phyloP scores from a whole-genome alignment of 30 jellyfish, hydroid and myxozoan species.

The Hydra vulgaris region DNA sequence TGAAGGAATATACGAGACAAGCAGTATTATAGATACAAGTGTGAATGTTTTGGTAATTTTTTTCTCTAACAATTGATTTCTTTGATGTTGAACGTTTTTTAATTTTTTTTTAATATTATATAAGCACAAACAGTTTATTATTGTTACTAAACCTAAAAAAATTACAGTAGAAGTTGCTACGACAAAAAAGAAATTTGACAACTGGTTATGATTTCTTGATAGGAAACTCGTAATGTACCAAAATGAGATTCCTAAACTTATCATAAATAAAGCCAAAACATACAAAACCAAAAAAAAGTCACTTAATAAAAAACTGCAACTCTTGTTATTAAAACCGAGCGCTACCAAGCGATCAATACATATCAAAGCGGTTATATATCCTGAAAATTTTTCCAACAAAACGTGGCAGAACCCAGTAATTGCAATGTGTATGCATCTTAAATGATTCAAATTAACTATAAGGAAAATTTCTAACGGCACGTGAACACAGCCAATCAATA shows the following conservation, averaged over 20 bases:
- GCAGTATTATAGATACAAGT: background rate
- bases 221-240: background rate
- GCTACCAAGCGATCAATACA: background rate
- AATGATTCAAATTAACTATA: background rate
- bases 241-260: background rate
- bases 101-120: no score
- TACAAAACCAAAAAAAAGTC: background rate
- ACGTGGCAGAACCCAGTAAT: background rate
- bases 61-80: background rate
- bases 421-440: background rate
- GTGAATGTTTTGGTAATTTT: background rate
- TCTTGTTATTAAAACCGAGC: background rate
- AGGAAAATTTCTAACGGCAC: background rate
- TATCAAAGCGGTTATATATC: background rate
- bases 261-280: background rate
- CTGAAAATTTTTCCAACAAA: background rate
- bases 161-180: background rate
- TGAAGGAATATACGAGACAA: background rate
- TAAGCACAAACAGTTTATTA: background rate
- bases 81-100: background rate
- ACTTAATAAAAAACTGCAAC: background rate
- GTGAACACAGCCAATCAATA: background rate
- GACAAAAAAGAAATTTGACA: background rate
- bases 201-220: background rate
- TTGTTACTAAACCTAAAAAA: background rate